Percentiles rank a stretch among this genome's conserved stretches.
These are phyloP conservation scores for Heliangelus exortis DNA, from an alignment of 2,797 vertebrate genomes.

Conservation along the genomic window DNA sequence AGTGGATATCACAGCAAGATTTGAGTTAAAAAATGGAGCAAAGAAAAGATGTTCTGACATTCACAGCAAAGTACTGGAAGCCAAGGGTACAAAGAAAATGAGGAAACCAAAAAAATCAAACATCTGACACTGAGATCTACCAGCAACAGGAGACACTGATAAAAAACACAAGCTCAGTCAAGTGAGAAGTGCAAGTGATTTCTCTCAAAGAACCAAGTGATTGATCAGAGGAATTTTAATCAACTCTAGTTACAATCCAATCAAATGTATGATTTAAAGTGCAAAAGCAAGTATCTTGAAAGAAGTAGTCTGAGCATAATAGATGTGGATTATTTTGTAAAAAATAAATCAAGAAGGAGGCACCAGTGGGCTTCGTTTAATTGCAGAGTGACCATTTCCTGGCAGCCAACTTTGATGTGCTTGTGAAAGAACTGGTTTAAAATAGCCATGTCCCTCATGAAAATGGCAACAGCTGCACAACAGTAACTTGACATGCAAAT, in stretches of 20 bases:
- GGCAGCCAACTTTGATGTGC: background rate
- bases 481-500: conserved; percentile 60
- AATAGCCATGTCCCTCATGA: conserved; percentile 42
- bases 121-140: background rate
- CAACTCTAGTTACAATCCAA: conserved; percentile 7
- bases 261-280: conserved; percentile 49
- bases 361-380: conserved; percentile 26
- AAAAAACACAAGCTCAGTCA: background rate
- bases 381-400: conserved; percentile 4
- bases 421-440: conserved; percentile 35
- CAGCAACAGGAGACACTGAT: background rate
- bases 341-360: background rate
- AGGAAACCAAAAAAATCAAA: background rate
- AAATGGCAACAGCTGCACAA: conserved; percentile 66
- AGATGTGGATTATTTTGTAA: conserved; percentile 41
- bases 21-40: background rate
- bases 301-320: conserved; percentile 42
- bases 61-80: background rate
- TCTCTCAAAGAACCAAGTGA: background rate
- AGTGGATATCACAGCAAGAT: background rate
- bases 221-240: conserved; percentile 11
- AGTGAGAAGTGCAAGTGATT: background rate
- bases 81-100: background rate
- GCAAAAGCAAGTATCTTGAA: conserved; percentile 36
- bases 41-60: background rate